Evolutionary conservation across 2,113 vertebrate species (phyloP).

Genomic region (Arothron firmamentum): DNA sequence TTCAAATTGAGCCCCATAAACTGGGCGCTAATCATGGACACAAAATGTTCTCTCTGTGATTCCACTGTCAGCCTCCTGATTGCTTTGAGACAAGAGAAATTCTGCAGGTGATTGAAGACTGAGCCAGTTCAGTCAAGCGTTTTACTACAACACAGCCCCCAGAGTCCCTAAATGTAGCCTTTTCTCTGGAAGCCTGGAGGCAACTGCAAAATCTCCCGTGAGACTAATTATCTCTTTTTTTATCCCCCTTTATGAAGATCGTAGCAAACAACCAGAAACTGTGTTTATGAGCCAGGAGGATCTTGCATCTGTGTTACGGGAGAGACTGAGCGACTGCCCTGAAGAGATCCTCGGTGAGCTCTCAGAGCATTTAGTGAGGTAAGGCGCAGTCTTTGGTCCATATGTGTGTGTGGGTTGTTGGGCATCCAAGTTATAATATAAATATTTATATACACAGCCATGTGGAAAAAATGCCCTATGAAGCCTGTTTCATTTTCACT

Average conservation of each 20-base stretch:
- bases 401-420: too few species aligned
- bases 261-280: conserved; percentile 77
- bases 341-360: conserved; percentile 87
- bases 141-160: conserved; percentile 1
- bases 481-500: too few species aligned
- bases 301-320: conserved; percentile 81
- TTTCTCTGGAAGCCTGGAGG: neutral
- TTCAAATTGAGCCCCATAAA: too few species aligned
- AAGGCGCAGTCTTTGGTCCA: neutral
- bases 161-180: too few species aligned
- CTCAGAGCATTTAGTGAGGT: conserved; percentile 81
- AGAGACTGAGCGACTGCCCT: conserved; percentile 81
- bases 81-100: too few species aligned
- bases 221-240: conserved; percentile 47
- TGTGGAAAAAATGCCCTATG: too few species aligned
- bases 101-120: too few species aligned
- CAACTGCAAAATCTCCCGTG: conserved; percentile 2
- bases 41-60: too few species aligned
- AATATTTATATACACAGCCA: too few species aligned
- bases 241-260: conserved; percentile 75
- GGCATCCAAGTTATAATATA: too few species aligned
- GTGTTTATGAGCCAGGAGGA: conserved; percentile 85
- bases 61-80: too few species aligned
- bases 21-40: too few species aligned
- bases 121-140: conserved; percentile 28